Evolutionary conservation across 2,888 invertebrate genomes (phyloP).

Genomic region (Stenodema calcarata): DNA sequence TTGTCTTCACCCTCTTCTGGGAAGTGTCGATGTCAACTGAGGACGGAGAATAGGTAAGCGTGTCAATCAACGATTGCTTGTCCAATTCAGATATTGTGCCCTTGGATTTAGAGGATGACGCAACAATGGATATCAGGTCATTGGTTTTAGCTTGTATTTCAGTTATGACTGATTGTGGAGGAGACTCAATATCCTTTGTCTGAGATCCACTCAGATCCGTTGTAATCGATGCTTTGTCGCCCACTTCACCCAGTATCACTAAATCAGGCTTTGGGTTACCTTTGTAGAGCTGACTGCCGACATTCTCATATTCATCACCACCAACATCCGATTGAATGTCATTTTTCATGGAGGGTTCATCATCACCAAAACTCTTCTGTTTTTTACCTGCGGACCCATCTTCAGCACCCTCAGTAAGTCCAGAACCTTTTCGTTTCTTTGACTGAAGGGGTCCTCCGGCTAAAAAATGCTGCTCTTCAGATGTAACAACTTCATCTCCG

Average conservation of each 20-base stretch:
- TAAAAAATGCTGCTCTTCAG: constrained; percentile 29
- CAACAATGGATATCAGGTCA: not conserved
- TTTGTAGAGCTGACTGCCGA: not conserved
- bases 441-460: constrained; percentile 43
- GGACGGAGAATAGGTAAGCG: not conserved
- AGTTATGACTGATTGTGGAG: not conserved
- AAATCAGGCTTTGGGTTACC: not conserved
- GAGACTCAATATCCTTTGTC: not conserved
- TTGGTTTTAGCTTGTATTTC: not conserved
- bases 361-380: not conserved
- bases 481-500: not conserved
- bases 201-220: not conserved
- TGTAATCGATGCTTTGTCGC: not conserved
- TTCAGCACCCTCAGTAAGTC: constrained; percentile 41
- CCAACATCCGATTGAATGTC: not conserved
- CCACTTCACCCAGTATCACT: not conserved
- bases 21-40: not conserved
- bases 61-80: not conserved
- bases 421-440: constrained; percentile 28
- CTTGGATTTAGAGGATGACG: not conserved
- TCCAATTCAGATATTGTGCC: not conserved
- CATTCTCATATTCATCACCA: not conserved
- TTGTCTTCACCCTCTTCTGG: not conserved
- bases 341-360: not conserved
- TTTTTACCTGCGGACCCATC: constrained; percentile 32